phyloP scores from a whole-genome alignment of 2,888 invertebrate genomes.

The Drosophila mettleri region DNA sequence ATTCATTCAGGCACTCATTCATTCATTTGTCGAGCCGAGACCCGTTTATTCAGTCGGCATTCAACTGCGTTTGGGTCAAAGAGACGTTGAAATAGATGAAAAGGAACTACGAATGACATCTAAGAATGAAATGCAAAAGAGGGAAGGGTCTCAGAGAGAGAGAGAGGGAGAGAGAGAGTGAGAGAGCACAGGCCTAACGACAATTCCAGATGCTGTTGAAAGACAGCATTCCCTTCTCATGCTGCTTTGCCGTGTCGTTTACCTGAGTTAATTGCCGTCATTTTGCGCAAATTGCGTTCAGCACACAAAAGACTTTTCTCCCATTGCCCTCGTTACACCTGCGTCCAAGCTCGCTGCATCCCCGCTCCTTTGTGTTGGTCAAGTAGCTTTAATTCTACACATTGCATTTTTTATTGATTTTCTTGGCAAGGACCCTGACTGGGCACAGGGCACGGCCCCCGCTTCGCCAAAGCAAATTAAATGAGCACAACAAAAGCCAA shows the following conservation, averaged over 20 bases:
- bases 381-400: conserved; percentile 47
- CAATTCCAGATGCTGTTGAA: conserved; percentile 33
- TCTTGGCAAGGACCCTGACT: conserved; percentile 29
- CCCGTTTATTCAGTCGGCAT: conserved; percentile 19
- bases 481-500: neutral
- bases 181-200: conserved; percentile 5
- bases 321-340: neutral
- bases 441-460: neutral
- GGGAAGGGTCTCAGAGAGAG: neutral
- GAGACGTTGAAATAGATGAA: conserved; percentile 25
- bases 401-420: conserved; percentile 62
- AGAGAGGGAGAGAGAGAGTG: neutral
- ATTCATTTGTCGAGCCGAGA: conserved; percentile 17
- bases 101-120: conserved; percentile 7
- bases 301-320: conserved; percentile 39
- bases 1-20: conserved; percentile 35
- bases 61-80: conserved; percentile 13
- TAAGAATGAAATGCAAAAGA: neutral
- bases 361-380: conserved; percentile 26
- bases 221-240: neutral
- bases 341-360: neutral
- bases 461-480: neutral
- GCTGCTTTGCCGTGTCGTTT: neutral
- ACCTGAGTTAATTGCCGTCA: conserved; percentile 63
- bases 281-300: conserved; percentile 68